Percentiles rank a stretch among this genome's conserved stretches.
phyloP scores from a whole-genome alignment of 2,888 invertebrate genomes.

The Troglohyphantes excavatus region DNA sequence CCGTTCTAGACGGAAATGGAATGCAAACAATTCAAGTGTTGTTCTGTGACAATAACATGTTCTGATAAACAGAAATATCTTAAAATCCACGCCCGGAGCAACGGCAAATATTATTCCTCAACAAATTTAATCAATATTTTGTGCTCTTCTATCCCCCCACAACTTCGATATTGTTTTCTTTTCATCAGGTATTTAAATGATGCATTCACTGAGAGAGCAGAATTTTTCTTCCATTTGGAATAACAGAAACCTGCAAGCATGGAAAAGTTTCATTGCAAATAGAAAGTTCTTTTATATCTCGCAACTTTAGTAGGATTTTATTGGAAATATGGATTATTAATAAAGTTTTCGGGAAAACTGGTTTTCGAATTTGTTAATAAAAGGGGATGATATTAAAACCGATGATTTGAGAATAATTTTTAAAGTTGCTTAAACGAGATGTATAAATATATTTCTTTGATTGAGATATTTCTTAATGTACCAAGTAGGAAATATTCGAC shows the following conservation, averaged over 20 bases:
- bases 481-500: too few relatives aligned
- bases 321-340: constrained; percentile 63
- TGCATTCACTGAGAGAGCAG: constrained; percentile 26
- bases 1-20: too few relatives aligned
- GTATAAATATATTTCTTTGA: too few relatives aligned
- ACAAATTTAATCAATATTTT: not conserved
- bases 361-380: too few relatives aligned
- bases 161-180: constrained; percentile 40
- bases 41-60: not conserved
- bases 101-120: not conserved
- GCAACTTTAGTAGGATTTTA: constrained; percentile 57
- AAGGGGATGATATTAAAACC: too few relatives aligned
- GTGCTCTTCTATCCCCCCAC: not conserved
- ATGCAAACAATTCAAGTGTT: not conserved
- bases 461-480: too few relatives aligned
- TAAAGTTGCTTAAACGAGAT: too few relatives aligned
- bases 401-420: too few relatives aligned
- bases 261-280: not conserved
- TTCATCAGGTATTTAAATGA: constrained; percentile 35
- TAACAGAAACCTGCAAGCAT: constrained; percentile 20
- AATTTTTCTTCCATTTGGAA: constrained; percentile 39
- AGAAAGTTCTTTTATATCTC: constrained; percentile 28
- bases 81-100: not conserved
- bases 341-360: not conserved
- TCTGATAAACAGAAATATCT: not conserved